Conservation (phyloP, 2,113 vertebrate species). For the Tachysurus fulvidraco region DNA sequence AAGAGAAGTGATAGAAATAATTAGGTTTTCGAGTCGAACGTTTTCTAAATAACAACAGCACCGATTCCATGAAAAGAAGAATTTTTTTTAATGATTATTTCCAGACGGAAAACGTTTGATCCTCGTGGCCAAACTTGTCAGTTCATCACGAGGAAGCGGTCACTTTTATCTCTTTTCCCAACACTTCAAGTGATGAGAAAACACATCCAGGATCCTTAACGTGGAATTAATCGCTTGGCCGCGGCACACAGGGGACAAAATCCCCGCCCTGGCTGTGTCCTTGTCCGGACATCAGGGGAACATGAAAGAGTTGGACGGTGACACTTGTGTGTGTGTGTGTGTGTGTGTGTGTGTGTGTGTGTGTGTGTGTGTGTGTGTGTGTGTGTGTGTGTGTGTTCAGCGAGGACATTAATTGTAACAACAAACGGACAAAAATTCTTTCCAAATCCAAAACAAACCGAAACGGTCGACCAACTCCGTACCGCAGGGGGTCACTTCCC, state of each 20-base stretch:
- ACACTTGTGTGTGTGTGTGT: background rate
- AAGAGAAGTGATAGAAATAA: too few species aligned
- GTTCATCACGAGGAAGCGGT: background rate
- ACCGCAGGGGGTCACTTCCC: background rate
- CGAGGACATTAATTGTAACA: too few species aligned
- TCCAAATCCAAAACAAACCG: too few species aligned
- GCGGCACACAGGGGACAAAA: background rate
- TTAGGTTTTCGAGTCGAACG: too few species aligned
- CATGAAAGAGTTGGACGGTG: background rate
- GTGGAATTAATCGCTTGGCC: conserved; percentile 15
- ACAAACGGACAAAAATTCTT: background rate
- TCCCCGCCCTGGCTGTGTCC: background rate
- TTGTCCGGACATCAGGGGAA: background rate
- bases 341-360: too few species aligned
- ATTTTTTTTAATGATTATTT: too few species aligned
- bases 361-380: too few species aligned
- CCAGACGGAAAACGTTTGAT: background rate
- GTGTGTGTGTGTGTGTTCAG: too few species aligned
- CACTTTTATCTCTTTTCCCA: conserved; percentile 13
- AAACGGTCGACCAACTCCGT: background rate
- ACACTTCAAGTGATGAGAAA: background rate
- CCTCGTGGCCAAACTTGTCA: background rate
- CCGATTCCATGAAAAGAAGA: background rate
- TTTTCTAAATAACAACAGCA: background rate
- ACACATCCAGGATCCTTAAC: conserved; percentile 9